Percentiles rank a stretch among this genome's conserved stretches.
These are phyloP conservation scores for Drosophila nannoptera DNA, from an alignment of 1,140 invertebrate genomes.

Conservation along the genomic window DNA sequence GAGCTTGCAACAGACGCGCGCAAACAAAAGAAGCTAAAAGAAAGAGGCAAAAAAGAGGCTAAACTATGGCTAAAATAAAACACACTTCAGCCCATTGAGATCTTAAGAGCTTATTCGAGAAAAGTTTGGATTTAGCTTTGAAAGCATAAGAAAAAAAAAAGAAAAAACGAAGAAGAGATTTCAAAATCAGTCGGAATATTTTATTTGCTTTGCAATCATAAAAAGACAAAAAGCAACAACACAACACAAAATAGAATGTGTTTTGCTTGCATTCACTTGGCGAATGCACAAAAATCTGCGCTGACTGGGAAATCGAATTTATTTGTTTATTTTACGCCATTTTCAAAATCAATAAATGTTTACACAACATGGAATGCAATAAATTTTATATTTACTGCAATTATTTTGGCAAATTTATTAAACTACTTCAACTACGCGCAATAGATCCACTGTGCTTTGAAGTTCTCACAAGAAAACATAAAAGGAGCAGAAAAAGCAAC, in stretches of 20 bases:
- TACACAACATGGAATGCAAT: too few relatives aligned
- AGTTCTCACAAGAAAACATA: neutral
- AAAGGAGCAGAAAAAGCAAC: neutral
- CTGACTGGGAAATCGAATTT: too few relatives aligned
- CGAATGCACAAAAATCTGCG: too few relatives aligned
- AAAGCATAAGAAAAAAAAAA: neutral
- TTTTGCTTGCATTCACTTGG: too few relatives aligned
- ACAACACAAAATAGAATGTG: too few relatives aligned
- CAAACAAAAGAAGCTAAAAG: slow-evolving; percentile 2
- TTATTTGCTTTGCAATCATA: neutral
- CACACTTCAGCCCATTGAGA: slow-evolving; percentile 6
- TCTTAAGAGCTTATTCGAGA: slow-evolving; percentile 12
- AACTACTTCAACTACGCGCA: neutral
- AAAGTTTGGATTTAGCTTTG: slow-evolving; percentile 14
- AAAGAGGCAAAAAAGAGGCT: neutral
- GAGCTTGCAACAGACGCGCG: slow-evolving; percentile 22
- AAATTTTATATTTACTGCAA: too few relatives aligned
- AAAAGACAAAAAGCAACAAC: too few relatives aligned
- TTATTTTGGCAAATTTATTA: neutral
- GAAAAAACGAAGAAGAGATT: neutral
- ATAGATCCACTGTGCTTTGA: slow-evolving; percentile 22
- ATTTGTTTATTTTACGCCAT: too few relatives aligned
- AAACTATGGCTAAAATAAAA: slow-evolving; percentile 21
- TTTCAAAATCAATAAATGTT: too few relatives aligned
- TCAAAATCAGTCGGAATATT: neutral